phyloP scores from a whole-genome alignment of 2,888 invertebrate species.

The Yponomeuta evonymella region DNA sequence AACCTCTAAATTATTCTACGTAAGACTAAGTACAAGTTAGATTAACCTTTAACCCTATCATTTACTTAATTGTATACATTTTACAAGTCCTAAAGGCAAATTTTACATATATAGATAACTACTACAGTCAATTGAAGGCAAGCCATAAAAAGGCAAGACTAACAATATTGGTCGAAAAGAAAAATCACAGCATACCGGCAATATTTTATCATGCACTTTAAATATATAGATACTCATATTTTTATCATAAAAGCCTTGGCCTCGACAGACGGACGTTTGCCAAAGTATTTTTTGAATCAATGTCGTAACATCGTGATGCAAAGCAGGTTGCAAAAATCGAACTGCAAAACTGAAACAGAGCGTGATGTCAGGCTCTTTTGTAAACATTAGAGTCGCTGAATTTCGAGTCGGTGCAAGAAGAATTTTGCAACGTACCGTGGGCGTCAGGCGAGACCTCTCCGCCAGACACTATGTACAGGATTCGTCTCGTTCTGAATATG shows the following conservation, averaged over 20 bases:
- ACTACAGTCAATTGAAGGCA: constrained; percentile 12
- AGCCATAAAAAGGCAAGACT: constrained; percentile 11
- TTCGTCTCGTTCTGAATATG: too few species aligned
- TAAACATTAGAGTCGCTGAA: neutral
- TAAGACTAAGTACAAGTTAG: constrained; percentile 35
- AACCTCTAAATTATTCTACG: constrained; percentile 37
- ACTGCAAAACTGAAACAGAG: neutral
- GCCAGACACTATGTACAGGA: too few species aligned
- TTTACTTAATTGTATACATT: constrained; percentile 26
- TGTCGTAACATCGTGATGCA: neutral
- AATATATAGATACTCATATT: neutral
- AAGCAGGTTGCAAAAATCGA: neutral
- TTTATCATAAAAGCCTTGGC: neutral
- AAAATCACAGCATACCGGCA: neutral
- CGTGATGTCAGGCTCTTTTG: neutral
- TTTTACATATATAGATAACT: neutral
- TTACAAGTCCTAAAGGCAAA: neutral
- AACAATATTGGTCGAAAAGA: neutral
- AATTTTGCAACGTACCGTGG: neutral
- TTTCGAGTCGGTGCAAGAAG: neutral
- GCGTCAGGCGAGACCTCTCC: too few species aligned
- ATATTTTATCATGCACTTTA: neutral
- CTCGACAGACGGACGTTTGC: neutral
- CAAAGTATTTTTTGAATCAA: neutral
- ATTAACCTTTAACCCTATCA: constrained; percentile 52